These are phyloP conservation scores for Eurypyga helias DNA, from an alignment of 2,113 vertebrate species.

Conservation along the genomic window DNA sequence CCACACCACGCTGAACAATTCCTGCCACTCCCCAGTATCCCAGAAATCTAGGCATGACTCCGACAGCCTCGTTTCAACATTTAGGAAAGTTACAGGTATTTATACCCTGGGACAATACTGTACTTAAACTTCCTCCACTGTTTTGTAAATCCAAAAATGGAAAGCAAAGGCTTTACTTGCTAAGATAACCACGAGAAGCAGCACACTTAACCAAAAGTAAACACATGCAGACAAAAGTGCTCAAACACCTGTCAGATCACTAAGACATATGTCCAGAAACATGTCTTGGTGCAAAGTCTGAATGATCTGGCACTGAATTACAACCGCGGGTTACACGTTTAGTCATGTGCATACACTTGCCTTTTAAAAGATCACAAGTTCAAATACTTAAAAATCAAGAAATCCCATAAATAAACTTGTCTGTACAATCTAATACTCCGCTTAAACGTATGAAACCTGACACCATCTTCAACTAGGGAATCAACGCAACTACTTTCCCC, in stretches of 20 bases:
- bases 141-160: neutral
- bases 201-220: neutral
- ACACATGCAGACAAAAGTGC: neutral
- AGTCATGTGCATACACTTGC: rapidly evolving
- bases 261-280: neutral
- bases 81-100: neutral
- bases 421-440: neutral
- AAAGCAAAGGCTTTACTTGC: neutral
- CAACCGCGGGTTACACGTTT: neutral
- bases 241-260: neutral
- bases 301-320: neutral
- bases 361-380: neutral
- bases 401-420: neutral
- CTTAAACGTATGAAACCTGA: neutral
- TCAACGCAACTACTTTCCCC: neutral
- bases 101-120: neutral
- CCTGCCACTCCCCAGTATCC: neutral
- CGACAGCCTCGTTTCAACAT: neutral
- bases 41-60: neutral
- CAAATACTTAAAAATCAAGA: neutral
- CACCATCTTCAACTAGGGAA: neutral
- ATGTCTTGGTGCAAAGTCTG: neutral
- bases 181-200: neutral
- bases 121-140: neutral
- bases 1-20: neutral